Evolutionary conservation across 2,113 vertebrate species (phyloP).

Genomic region (Menidia beryllina): DNA sequence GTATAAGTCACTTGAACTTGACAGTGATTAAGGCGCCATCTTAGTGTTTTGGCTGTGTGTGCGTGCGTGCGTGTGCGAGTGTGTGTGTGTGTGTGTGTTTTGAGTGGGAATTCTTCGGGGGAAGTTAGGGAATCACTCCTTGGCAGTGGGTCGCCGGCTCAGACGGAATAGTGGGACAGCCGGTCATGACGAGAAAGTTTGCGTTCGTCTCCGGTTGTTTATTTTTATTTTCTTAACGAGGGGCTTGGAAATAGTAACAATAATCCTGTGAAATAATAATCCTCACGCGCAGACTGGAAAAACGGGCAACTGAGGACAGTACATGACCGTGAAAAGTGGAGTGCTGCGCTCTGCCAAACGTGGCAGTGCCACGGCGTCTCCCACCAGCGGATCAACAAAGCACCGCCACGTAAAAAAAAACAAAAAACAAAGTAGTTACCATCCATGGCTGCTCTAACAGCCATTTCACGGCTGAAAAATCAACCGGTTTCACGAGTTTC

Average conservation of each 20-base stretch:
- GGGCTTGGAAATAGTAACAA: background rate
- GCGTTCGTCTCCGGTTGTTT: background rate
- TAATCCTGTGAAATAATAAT: background rate
- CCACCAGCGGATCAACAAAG: constrained; percentile 60
- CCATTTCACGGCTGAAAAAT: constrained; percentile 42
- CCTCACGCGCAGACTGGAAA: constrained; percentile 32
- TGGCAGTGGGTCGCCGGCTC: constrained; percentile 19
- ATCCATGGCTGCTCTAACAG: constrained; percentile 53
- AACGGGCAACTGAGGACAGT: constrained; percentile 68
- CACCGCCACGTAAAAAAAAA: constrained; percentile 62
- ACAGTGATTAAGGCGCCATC: constrained; percentile 82
- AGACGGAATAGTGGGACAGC: constrained; percentile 25
- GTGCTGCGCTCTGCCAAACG: constrained; percentile 50
- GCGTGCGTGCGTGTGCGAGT: constrained; percentile 24
- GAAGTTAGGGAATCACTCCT: constrained; percentile 24
- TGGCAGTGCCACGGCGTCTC: constrained; percentile 56
- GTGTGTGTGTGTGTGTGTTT: constrained; percentile 18
- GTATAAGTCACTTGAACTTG: constrained; percentile 83
- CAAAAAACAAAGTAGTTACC: constrained; percentile 59
- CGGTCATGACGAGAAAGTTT: constrained; percentile 14
- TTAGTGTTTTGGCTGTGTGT: constrained; percentile 72
- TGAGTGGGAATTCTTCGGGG: constrained; percentile 36
- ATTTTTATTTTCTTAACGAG: background rate
- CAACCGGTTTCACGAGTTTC: constrained; percentile 11
- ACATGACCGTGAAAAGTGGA: constrained; percentile 67